Percentiles rank a stretch among this genome's conserved stretches.
Conservation (phyloP, 1,140 invertebrate genomes). For the Centruroides vittatus region DNA sequence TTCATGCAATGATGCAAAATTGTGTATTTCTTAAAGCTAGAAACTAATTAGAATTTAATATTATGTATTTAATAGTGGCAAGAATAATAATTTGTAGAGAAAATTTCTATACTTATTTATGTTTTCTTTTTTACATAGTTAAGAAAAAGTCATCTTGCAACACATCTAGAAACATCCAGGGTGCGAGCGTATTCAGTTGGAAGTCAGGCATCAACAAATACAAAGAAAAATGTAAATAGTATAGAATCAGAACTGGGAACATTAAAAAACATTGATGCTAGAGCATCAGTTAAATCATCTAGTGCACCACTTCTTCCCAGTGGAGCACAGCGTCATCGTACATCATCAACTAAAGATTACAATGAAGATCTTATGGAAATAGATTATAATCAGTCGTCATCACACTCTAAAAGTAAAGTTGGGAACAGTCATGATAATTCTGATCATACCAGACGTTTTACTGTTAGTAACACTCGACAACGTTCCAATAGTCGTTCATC, state of each 20-base stretch:
- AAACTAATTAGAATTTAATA: too few species aligned
- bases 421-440: not conserved
- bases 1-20: too few species aligned
- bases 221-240: constrained; percentile 1
- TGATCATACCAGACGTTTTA: not conserved
- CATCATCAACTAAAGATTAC: constrained; percentile 15
- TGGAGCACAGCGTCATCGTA: constrained; percentile 24
- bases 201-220: constrained; percentile 36
- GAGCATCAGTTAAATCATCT: constrained; percentile 17
- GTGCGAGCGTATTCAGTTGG: constrained; percentile 74
- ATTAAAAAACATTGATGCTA: constrained; percentile 8
- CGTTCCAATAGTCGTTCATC: not conserved
- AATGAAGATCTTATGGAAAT: constrained; percentile 22
- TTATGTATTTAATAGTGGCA: too few species aligned
- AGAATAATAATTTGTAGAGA: too few species aligned
- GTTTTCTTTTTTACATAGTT: constrained; percentile 3
- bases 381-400: constrained; percentile 10
- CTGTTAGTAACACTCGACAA: not conserved
- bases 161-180: constrained; percentile 10
- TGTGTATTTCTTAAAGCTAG: too few species aligned
- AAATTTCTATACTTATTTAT: too few species aligned
- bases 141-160: constrained; percentile 9
- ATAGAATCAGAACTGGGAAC: constrained; percentile 5
- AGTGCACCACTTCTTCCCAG: constrained; percentile 27
- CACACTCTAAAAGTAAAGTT: not conserved